Base-by-base conservation (phyloP, 2,113 vertebrate species). In the Oenanthe oenanthe region DNA sequence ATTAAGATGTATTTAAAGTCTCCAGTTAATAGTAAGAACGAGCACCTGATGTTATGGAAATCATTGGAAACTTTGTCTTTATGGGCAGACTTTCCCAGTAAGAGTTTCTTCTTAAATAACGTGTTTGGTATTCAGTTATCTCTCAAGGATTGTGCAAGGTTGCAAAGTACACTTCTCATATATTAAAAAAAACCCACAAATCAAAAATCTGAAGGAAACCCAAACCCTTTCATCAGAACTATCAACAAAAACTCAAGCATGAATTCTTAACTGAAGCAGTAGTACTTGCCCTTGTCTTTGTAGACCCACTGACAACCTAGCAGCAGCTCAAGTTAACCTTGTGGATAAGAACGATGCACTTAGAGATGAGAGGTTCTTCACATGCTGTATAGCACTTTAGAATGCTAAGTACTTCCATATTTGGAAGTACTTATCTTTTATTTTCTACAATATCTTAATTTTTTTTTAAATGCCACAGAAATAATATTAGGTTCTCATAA, bases 351-450 rank as follows among this genome's bases (percentile, higher is more conserved):
- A 87, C 26, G 78, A 72, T 70, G 29, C 75, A 73, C 81, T 96
- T 85, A 54, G 6, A 79, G 71, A 89, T 80, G 87, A 95, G 92
- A 96, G 87, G 50, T 92, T 93, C 92, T 95, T 89, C 87, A 94
- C 6, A 40, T 20, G 24, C 75, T 92, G 56, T 67, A 66, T 14
- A 85, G 67, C 78, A 71, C 92, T 96, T 92, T 56, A 87, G 93
- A 92, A 93, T 74, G 81, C 58, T 58, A 92, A 94, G 77, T 80
- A 58, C 60, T 77, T 77, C 87, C 74, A 48, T 24, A 85, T 80
- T 47, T 83, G 93, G 62, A 85, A 93, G 67, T 68, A 93, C 87
- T 95, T 78, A 79, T 12, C 40, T 79, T 82, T 89, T 82, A 3
- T 7, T 91, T 95, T 91, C 84, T 76, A 47, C 47, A 82, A 43